A percentile compares a stretch with the other conserved stretches of the same genome.
These are phyloP conservation scores for Meteorus sp. DNA, from an alignment of 1,140 invertebrate species.

Conservation along the genomic window DNA sequence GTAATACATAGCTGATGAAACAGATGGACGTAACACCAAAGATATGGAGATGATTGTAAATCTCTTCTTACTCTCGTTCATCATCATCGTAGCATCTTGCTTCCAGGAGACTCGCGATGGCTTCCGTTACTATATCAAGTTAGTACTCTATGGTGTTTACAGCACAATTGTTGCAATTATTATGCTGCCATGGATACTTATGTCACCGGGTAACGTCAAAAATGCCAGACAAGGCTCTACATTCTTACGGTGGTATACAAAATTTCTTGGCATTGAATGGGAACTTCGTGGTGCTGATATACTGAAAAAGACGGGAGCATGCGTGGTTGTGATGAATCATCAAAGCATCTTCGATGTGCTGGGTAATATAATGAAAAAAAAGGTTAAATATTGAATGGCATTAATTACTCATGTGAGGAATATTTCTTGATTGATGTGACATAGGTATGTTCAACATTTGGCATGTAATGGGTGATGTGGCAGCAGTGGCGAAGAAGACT, in stretches of 20 bases:
- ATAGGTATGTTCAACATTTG: conserved; percentile 62
- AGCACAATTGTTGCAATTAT: conserved; percentile 35
- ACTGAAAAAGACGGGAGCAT: conserved; percentile 44
- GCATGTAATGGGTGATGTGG: conserved; percentile 57
- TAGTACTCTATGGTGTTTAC: conserved; percentile 38
- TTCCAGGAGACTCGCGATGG: conserved; percentile 23
- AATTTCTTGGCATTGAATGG: conserved; percentile 57
- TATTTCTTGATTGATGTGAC: not conserved
- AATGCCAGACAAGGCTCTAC: conserved; percentile 32
- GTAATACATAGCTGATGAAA: no score
- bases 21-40: not conserved
- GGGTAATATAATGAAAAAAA: conserved; percentile 41
- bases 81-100: conserved; percentile 18
- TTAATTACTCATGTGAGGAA: conserved; percentile 5
- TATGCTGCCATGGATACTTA: conserved; percentile 40
- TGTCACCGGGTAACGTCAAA: conserved; percentile 40
- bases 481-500: conserved; percentile 64
- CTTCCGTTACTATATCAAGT: conserved; percentile 44
- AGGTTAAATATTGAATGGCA: not conserved
- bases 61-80: not conserved
- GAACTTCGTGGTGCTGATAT: conserved; percentile 53
- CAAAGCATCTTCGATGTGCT: conserved; percentile 60
- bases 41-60: not conserved
- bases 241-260: conserved; percentile 34
- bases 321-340: conserved; percentile 60